Evolutionary conservation across 2,888 invertebrate species (phyloP).

Genomic region (Hedychridium roseum): DNA sequence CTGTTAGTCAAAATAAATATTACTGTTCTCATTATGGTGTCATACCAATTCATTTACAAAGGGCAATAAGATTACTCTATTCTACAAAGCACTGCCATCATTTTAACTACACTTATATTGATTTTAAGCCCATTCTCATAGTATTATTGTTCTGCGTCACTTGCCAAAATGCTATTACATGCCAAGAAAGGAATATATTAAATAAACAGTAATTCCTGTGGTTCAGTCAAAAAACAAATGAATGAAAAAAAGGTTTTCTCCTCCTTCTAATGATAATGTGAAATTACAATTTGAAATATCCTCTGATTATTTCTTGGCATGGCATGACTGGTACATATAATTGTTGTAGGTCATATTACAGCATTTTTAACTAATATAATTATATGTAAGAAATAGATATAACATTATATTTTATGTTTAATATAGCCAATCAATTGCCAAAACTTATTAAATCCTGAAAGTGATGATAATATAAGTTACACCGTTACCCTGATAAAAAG

Average conservation of each 20-base stretch:
- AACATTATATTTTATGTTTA: too few relatives aligned
- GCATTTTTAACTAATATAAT: conserved; percentile 8
- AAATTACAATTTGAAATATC: too few relatives aligned
- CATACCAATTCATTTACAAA: conserved; percentile 35
- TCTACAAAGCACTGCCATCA: conserved; percentile 59
- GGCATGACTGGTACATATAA: not conserved
- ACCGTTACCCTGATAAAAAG: too few relatives aligned
- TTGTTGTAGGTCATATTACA: not conserved
- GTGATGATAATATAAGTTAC: too few relatives aligned
- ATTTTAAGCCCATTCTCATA: conserved; percentile 43
- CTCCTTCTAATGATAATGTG: too few relatives aligned
- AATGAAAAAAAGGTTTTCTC: too few relatives aligned
- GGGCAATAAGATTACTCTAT: conserved; percentile 52
- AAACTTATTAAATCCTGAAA: too few relatives aligned
- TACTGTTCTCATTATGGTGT: conserved; percentile 19
- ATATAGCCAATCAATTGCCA: too few relatives aligned
- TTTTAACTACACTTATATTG: conserved; percentile 49
- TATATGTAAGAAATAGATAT: conserved; percentile 4
- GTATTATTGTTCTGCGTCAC: conserved; percentile 23
- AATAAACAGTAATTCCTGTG: conserved; percentile 11
- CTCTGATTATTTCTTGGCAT: not conserved
- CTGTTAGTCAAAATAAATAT: too few relatives aligned
- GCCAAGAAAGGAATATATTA: too few relatives aligned
- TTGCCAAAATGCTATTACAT: conserved; percentile 10
- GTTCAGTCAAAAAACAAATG: not conserved